Conservation (phyloP, 2,888 invertebrate genomes). For the Tetrapedia diversipes region DNA sequence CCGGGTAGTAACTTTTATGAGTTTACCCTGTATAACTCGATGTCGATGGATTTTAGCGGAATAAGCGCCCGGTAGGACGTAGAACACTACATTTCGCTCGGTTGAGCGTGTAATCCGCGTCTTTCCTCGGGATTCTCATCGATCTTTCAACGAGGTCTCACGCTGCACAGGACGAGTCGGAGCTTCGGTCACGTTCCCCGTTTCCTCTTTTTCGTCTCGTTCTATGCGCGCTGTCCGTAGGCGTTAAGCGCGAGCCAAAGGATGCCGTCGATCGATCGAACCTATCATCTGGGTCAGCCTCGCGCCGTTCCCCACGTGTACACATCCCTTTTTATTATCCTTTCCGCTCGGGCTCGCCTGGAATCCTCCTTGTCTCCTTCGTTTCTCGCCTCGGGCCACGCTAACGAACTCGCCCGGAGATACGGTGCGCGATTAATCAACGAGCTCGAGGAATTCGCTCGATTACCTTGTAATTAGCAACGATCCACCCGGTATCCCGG, state of each 20-base stretch:
- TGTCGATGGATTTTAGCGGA: background rate
- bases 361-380: conserved; percentile 3
- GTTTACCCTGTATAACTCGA: no score
- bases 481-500: conserved; percentile 21
- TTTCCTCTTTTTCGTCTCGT: conserved; percentile 1
- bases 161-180: conserved; percentile 17
- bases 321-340: conserved; percentile 51
- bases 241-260: conserved; percentile 53
- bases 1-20: no score
- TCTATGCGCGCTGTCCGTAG: conserved; percentile 23
- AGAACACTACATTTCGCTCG: conserved; percentile 40
- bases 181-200: conserved; percentile 21
- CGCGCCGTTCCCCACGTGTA: conserved; percentile 20
- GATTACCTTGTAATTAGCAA: conserved; percentile 41
- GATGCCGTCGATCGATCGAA: conserved; percentile 57
- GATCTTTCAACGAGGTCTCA: conserved; percentile 26
- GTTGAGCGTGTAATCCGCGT: conserved; percentile 52
- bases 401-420: conserved; percentile 43
- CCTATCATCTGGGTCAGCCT: conserved; percentile 59
- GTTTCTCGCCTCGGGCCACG: conserved; percentile 5
- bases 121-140: conserved; percentile 42
- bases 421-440: conserved; percentile 42
- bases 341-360: conserved; percentile 31
- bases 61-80: background rate
- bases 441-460: conserved; percentile 35